Base-by-base conservation (phyloP, 2,888 invertebrate species). In the Dolichopus griseipennis region DNA sequence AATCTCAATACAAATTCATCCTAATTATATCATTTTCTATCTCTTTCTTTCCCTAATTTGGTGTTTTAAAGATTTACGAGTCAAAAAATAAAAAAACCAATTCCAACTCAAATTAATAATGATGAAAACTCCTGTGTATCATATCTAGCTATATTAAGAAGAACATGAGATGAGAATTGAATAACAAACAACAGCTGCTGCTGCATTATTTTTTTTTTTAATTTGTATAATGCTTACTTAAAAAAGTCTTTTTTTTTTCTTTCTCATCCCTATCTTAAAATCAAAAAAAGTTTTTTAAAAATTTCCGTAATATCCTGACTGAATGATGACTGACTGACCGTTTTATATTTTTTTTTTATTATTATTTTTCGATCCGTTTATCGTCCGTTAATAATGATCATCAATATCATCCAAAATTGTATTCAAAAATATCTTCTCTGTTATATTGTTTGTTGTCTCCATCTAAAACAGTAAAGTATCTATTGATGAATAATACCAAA, bases 241-340 rank as follows among this genome's bases (percentile, higher is more conserved):
- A 27, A 27, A 27, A 27, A 27, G 5, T 27, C 5, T 27, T 27
- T 27, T 27, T 27, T 27, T 27, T 27, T 27, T 27, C 5, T 27
- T 27, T 27, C 27, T 27, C 27, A 27, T 27, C 2, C 27, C 27
- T 27, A 27, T 27, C 27, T 27, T 27, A 27, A 2, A 27, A 27
- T 27, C 27, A 27, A 18, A 15, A 12, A 43, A 18, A 37, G 37
- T 37, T 37, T n/a, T n/a, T n/a, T 18, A 15, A 52, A 52, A 52
- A 52, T 52, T 52, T 52, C 52, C 52, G 52, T 52, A 52, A 52
- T 52, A 52, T 52, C 52, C 52, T 52, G 52, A 52, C 41, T 41
- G 41, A 41, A 7, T 18, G 18, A 18, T 52, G 52, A 52, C 52
- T 52, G 52, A 52, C 52, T 52, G n/a, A 18, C 18, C 52, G 1